Conservation (phyloP, 1,140 invertebrate species). For the Zeugodacus cucurbitae region DNA sequence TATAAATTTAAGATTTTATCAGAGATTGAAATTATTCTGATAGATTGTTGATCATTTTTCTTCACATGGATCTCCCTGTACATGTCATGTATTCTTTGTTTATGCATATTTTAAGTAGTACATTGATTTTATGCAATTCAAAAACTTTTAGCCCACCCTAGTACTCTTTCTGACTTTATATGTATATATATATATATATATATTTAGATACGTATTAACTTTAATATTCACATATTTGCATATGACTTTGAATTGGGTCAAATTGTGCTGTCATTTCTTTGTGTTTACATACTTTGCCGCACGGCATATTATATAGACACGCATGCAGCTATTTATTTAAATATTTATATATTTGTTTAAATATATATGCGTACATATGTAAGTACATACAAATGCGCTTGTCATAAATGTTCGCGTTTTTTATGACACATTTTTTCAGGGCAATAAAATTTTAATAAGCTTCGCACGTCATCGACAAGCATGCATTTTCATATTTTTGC, state of each 20-base stretch:
- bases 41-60: too few relatives aligned
- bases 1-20: too few relatives aligned
- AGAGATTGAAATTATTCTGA: too few relatives aligned
- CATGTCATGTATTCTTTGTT: too few relatives aligned
- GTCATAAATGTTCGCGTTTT: not conserved
- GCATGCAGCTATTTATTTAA: not conserved
- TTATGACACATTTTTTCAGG: not conserved
- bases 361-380: not conserved
- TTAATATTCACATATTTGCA: not conserved
- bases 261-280: not conserved
- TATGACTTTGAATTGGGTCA: not conserved
- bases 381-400: not conserved
- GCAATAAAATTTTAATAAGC: conserved; percentile 28
- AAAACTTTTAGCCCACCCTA: not conserved
- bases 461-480: conserved; percentile 19
- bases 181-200: not conserved
- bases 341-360: not conserved
- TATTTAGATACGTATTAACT: not conserved
- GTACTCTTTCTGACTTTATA: not conserved
- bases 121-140: not conserved
- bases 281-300: not conserved
- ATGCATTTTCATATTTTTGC: not conserved
- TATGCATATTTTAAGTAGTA: too few relatives aligned
- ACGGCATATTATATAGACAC: not conserved
- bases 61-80: too few relatives aligned